phyloP scores from a whole-genome alignment of 2,888 invertebrate species.

The Lasioglossum villosulum region DNA sequence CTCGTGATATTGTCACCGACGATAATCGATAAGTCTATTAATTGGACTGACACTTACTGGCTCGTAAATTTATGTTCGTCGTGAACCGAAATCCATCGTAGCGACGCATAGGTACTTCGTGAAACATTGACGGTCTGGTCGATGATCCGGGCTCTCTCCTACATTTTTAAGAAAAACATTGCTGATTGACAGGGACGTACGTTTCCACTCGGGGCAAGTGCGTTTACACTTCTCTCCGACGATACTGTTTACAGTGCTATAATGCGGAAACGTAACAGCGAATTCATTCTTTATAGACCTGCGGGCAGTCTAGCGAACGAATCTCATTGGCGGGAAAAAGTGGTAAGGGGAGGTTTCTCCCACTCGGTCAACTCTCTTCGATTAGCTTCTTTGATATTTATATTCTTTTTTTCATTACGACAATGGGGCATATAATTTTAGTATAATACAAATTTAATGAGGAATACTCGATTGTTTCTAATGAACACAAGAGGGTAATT shows the following conservation, averaged over 20 bases:
- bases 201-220: background rate
- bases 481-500: background rate
- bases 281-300: slow-evolving; percentile 39
- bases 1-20: slow-evolving; percentile 24
- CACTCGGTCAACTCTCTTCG: slow-evolving; percentile 26
- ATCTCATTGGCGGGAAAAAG: slow-evolving; percentile 40
- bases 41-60: slow-evolving; percentile 15
- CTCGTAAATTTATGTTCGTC: slow-evolving; percentile 27
- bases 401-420: background rate
- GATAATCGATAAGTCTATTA: slow-evolving; percentile 33
- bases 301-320: slow-evolving; percentile 11
- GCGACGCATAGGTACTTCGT: background rate
- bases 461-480: too few relatives aligned
- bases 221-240: background rate
- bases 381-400: slow-evolving; percentile 18
- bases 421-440: background rate
- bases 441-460: too few relatives aligned
- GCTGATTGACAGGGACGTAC: background rate
- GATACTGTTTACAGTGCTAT: slow-evolving; percentile 32
- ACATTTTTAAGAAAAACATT: background rate
- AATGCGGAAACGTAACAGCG: slow-evolving; percentile 19
- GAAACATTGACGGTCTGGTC: background rate
- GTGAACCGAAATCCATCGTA: slow-evolving; percentile 6
- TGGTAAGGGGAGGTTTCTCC: slow-evolving; percentile 35
- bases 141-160: background rate